A percentile compares a stretch with the other conserved stretches of the same genome.
Conservation (phyloP, 2,888 invertebrate genomes). For the Plebejus anna region DNA sequence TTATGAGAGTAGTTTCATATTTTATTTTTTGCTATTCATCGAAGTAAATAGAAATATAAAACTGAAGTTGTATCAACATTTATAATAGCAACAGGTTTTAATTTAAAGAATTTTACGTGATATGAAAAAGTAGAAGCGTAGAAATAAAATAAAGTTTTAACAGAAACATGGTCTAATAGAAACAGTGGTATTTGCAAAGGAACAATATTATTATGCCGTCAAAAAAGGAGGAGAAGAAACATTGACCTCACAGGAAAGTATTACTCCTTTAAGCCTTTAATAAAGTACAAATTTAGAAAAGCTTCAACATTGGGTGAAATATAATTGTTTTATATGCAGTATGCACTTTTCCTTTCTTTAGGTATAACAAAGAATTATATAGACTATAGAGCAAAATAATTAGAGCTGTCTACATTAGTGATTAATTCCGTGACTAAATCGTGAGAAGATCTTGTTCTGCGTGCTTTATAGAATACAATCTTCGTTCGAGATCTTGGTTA, state of each 20-base stretch:
- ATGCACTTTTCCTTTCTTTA: too few species aligned
- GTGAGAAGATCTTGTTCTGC: conserved; percentile 4
- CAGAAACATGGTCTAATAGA: neutral
- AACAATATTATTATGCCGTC: neutral
- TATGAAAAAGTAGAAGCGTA: neutral
- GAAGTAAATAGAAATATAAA: neutral
- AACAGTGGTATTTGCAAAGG: neutral
- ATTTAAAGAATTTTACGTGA: neutral
- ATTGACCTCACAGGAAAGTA: neutral
- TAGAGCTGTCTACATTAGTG: neutral
- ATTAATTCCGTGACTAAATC: conserved; percentile 9
- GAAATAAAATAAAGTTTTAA: neutral
- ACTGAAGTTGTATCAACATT: neutral
- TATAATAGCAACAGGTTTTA: neutral
- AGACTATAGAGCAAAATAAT: neutral
- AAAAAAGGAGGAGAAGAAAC: neutral
- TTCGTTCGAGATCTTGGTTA: neutral
- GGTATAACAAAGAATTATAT: too few species aligned
- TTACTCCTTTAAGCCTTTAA: neutral
- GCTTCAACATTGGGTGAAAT: neutral
- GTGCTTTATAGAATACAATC: neutral
- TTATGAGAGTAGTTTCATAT: neutral
- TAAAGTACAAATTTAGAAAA: neutral
- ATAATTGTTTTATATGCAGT: too few species aligned
- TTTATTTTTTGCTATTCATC: neutral